These are phyloP conservation scores for Mesoligia furuncula DNA, from an alignment of 2,888 invertebrate species.

Conservation along the genomic window DNA sequence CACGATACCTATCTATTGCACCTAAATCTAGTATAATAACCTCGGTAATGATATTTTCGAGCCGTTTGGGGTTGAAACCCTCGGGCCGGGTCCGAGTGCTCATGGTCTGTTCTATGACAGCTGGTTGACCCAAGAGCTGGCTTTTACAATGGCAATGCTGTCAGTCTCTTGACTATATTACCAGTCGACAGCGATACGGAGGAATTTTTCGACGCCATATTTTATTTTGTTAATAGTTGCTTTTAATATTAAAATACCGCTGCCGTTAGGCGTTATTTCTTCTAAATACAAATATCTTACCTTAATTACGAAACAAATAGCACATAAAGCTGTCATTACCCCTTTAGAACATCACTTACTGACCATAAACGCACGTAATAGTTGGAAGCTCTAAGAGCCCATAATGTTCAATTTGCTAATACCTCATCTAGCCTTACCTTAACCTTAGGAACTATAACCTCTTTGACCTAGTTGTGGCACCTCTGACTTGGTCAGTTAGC, in stretches of 20 bases:
- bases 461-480: conserved; percentile 33
- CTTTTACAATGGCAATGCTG: neutral
- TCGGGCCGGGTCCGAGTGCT: neutral
- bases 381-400: conserved; percentile 27
- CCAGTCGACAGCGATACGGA: neutral
- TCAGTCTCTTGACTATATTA: neutral
- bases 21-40: neutral
- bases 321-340: neutral
- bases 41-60: neutral
- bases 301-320: conserved; percentile 3
- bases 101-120: neutral
- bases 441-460: conserved; percentile 27
- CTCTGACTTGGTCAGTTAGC: conserved; percentile 42
- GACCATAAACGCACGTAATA: conserved; percentile 26
- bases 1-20: neutral
- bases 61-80: neutral
- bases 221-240: neutral
- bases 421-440: conserved; percentile 19
- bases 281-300: neutral
- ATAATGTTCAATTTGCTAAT: conserved; percentile 50
- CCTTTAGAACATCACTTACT: conserved; percentile 7
- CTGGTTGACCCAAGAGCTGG: neutral
- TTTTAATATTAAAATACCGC: neutral
- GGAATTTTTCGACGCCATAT: neutral
- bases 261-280: neutral